Evolutionary conservation across 2,888 invertebrate species (phyloP).

Genomic region (Lycia hirtaria): DNA sequence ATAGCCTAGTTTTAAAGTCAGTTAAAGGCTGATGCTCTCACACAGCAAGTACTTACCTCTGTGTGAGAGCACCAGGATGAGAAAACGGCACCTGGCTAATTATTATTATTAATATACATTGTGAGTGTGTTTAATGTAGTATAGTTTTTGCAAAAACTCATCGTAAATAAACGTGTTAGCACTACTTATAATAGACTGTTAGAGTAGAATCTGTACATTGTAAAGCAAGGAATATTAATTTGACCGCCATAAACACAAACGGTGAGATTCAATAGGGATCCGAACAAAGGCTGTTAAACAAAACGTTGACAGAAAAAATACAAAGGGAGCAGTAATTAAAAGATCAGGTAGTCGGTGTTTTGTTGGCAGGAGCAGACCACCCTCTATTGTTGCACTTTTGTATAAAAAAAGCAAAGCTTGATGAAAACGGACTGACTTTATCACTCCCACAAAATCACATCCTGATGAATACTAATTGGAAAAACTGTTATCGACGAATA

Average conservation of each 20-base stretch:
- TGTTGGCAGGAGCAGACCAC: conserved; percentile 46
- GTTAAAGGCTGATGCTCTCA: too few species aligned
- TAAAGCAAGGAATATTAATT: conserved; percentile 33
- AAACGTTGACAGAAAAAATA: conserved; percentile 49
- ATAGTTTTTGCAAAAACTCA: too few species aligned
- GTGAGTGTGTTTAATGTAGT: too few species aligned
- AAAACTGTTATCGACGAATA: too few species aligned
- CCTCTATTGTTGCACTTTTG: conserved; percentile 46
- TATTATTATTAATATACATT: too few species aligned
- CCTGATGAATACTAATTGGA: too few species aligned
- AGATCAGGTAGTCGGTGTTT: conserved; percentile 66
- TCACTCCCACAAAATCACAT: neutral
- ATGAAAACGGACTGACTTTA: conserved; percentile 42
- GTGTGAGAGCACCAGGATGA: too few species aligned
- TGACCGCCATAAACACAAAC: conserved; percentile 35
- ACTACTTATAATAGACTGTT: neutral
- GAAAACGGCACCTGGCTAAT: too few species aligned
- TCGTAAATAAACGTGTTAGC: too few species aligned
- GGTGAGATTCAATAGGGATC: conserved; percentile 25
- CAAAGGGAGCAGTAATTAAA: conserved; percentile 63
- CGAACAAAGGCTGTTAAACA: conserved; percentile 50
- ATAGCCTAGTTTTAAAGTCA: too few species aligned
- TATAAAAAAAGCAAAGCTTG: conserved; percentile 12
- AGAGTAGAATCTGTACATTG: too few species aligned
- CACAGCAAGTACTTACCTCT: too few species aligned